phyloP scores from a whole-genome alignment of 2,113 vertebrate genomes.

The Desmodus rotundus region DNA sequence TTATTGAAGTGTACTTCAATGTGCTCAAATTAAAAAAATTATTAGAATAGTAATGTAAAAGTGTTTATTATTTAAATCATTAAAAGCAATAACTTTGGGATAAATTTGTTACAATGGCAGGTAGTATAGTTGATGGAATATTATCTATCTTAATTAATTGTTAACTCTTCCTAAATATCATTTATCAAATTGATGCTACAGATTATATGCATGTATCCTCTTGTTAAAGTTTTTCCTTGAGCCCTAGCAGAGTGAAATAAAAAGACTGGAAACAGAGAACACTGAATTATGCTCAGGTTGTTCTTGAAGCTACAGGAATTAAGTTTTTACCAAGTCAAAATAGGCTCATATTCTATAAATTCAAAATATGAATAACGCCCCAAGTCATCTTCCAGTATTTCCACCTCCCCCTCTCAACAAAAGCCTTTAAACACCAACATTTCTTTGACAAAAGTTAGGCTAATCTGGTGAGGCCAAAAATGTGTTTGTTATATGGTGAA shows the following conservation, averaged over 20 bases:
- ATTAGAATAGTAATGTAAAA: neutral
- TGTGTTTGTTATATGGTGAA: neutral
- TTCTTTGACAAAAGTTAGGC: neutral
- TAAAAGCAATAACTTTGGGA: neutral
- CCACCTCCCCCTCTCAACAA: neutral
- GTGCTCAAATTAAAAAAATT: neutral
- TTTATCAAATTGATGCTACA: neutral
- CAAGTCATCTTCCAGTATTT: neutral
- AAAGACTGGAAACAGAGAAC: neutral
- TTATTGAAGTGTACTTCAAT: neutral
- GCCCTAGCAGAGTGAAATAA: neutral
- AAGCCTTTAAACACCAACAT: neutral
- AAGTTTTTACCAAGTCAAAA: neutral
- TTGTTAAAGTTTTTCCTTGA: neutral
- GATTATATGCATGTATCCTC: neutral
- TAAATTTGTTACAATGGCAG: neutral
- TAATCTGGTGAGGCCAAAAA: neutral
- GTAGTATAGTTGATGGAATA: neutral
- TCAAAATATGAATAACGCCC: neutral
- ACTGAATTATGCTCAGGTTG: neutral
- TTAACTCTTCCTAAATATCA: neutral
- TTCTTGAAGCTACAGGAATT: neutral
- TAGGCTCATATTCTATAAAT: neutral
- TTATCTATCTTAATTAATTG: neutral
- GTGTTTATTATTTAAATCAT: neutral